These are phyloP conservation scores for Coelogynopora nodosa DNA, from an alignment of 2,888 invertebrate species.

Conservation along the genomic window DNA sequence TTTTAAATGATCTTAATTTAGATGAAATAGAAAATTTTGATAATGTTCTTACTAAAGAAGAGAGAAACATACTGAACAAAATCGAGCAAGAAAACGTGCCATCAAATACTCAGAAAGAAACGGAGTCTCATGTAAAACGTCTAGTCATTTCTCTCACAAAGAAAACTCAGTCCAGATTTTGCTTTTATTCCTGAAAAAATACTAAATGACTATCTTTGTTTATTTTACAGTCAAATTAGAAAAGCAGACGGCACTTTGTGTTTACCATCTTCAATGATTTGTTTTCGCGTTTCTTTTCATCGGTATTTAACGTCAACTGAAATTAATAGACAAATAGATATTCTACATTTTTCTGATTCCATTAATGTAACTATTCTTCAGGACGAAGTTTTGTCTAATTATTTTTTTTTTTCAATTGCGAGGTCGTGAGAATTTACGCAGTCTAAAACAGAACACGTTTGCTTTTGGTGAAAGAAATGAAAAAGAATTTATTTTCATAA, in stretches of 20 bases:
- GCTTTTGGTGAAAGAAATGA: not conserved
- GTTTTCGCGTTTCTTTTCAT: not conserved
- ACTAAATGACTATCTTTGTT: not conserved
- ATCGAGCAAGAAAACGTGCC: too few relatives aligned
- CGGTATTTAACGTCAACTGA: not conserved
- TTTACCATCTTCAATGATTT: conserved; percentile 25
- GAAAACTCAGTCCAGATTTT: not conserved
- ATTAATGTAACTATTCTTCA: conserved; percentile 9
- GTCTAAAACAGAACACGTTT: not conserved
- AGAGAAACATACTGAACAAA: too few relatives aligned
- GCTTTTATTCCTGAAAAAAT: conserved; percentile 18
- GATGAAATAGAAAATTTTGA: too few relatives aligned
- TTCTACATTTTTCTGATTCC: conserved; percentile 27
- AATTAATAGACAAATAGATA: conserved; percentile 25
- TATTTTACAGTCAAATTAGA: conserved; percentile 27
- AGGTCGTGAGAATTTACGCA: not conserved
- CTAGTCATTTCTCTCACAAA: not conserved
- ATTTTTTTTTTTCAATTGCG: not conserved
- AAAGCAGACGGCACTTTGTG: conserved; percentile 23
- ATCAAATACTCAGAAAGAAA: conserved; percentile 31
- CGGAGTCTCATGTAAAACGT: conserved; percentile 28
- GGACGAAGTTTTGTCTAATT: not conserved
- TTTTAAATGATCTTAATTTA: too few relatives aligned
- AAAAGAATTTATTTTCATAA: conserved; percentile 22
- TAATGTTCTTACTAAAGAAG: too few relatives aligned